Evolutionary conservation across 1,140 invertebrate genomes (phyloP).

Genomic region (Micrasema longulum): DNA sequence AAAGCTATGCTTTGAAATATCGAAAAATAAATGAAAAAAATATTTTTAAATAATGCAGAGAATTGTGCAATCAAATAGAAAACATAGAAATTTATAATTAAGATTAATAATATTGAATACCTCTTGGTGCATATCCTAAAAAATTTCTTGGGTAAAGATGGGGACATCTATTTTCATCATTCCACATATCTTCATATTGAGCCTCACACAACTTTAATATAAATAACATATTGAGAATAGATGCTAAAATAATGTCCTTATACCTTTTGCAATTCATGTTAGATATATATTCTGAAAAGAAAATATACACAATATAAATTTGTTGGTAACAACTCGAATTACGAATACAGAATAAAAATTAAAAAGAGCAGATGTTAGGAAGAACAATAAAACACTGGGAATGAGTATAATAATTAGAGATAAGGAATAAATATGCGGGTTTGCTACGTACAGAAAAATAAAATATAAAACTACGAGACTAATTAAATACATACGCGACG

Average conservation of each 20-base stretch:
- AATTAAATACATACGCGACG: conserved; percentile 12
- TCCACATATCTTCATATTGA: conserved; percentile 63
- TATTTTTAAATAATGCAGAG: no score
- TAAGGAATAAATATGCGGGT: conserved; percentile 43
- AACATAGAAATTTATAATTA: no score
- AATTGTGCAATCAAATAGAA: no score
- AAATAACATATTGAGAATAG: conserved; percentile 36
- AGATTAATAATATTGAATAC: no score
- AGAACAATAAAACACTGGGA: conserved; percentile 1
- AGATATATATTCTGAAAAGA: conserved; percentile 29
- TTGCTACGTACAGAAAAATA: conserved; percentile 10
- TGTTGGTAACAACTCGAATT: neutral
- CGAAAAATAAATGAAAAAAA: no score
- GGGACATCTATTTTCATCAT: conserved; percentile 65
- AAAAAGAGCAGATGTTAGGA: conserved; percentile 34
- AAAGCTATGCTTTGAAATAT: no score
- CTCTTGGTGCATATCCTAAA: conserved; percentile 64
- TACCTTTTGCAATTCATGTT: conserved; percentile 38
- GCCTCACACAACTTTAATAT: conserved; percentile 42
- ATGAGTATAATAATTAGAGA: conserved; percentile 13
- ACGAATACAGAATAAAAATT: neutral
- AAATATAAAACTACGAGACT: neutral
- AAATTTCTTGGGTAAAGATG: conserved; percentile 67
- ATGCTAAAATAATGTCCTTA: conserved; percentile 33
- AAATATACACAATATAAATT: conserved; percentile 1